These are phyloP conservation scores for Xiphophorus couchianus DNA, from an alignment of 2,113 vertebrate genomes.

Conservation along the genomic window DNA sequence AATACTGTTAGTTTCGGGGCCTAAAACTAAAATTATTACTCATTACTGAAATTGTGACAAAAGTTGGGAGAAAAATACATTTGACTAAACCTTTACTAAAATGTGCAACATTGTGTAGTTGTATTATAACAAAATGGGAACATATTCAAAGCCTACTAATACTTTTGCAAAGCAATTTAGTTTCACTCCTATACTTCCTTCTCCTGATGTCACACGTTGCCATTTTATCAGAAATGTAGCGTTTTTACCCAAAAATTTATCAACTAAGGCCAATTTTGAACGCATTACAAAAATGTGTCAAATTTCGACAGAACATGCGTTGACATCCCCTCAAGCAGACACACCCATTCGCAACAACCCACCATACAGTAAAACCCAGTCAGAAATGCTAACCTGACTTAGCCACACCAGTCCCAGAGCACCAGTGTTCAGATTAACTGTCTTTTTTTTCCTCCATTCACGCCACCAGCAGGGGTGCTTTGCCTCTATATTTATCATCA, in stretches of 20 bases:
- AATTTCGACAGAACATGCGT: too few relatives aligned
- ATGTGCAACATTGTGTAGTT: too few relatives aligned
- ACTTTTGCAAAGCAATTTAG: too few relatives aligned
- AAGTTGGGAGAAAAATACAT: neutral
- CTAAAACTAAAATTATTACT: neutral
- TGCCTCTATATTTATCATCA: slow-evolving; percentile 1
- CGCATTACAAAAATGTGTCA: too few relatives aligned
- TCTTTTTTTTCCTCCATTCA: neutral
- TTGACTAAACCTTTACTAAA: too few relatives aligned
- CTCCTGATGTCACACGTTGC: neutral
- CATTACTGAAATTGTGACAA: neutral
- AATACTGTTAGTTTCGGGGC: too few relatives aligned
- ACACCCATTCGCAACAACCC: neutral
- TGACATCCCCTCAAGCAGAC: too few relatives aligned
- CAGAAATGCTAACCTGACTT: neutral
- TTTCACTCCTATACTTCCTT: neutral
- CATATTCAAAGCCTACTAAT: too few relatives aligned
- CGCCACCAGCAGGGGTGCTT: neutral
- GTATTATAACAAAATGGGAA: too few relatives aligned
- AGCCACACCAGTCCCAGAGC: neutral
- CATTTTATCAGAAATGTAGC: neutral
- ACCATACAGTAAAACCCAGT: neutral
- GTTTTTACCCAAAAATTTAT: neutral
- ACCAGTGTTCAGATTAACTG: neutral
- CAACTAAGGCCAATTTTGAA: neutral